Conservation (phyloP, 2,888 invertebrate species). For the Ischnura elegans region DNA sequence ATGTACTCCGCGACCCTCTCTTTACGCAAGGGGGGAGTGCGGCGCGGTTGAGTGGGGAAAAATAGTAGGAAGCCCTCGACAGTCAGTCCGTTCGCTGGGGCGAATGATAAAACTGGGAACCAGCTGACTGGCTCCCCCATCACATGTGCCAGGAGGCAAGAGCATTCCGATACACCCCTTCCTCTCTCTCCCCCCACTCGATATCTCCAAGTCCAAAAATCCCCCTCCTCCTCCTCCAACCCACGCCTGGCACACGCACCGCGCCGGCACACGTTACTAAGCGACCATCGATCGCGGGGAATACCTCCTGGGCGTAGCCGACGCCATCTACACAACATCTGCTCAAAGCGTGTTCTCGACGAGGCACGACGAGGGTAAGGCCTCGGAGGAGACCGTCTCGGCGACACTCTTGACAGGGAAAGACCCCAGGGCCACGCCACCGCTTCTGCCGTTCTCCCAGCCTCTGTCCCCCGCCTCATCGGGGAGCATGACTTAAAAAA, state of each 20-base stretch:
- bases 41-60: neutral
- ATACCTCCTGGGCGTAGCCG: slow-evolving; percentile 65
- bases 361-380: neutral
- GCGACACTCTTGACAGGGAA: neutral
- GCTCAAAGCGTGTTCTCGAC: slow-evolving; percentile 60
- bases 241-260: slow-evolving; percentile 28
- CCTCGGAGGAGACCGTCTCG: neutral
- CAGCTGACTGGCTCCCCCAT: slow-evolving; percentile 28
- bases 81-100: neutral
- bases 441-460: too few relatives aligned
- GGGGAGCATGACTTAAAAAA: too few relatives aligned
- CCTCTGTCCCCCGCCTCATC: too few relatives aligned
- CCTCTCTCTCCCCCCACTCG: neutral
- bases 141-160: neutral
- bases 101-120: slow-evolving; percentile 12
- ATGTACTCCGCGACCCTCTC: too few relatives aligned
- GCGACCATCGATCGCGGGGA: slow-evolving; percentile 61
- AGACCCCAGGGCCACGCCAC: neutral
- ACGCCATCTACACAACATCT: slow-evolving; percentile 64
- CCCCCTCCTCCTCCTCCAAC: neutral
- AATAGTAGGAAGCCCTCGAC: neutral
- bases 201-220: slow-evolving; percentile 28
- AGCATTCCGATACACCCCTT: slow-evolving; percentile 26
- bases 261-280: slow-evolving; percentile 44
- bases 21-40: neutral